phyloP scores from a whole-genome alignment of 2,888 invertebrate genomes.

The Chrysomela aeneicollis region DNA sequence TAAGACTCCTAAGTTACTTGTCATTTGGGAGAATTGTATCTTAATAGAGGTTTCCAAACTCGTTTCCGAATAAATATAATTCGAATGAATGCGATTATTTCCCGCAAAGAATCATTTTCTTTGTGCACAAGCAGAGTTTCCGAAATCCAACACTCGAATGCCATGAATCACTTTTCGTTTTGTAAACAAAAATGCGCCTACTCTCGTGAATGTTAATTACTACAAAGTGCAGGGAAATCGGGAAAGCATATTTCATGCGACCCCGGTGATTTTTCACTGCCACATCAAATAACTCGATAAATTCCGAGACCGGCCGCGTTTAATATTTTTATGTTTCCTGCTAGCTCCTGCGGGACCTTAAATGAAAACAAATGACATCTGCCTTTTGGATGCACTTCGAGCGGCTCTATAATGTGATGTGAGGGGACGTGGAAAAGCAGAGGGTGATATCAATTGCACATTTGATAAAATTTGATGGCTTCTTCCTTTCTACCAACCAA shows the following conservation, averaged over 20 bases:
- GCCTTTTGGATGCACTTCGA: conserved; percentile 23
- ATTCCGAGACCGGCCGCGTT: conserved; percentile 36
- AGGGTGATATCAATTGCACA: background rate
- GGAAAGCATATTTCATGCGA: conserved; percentile 35
- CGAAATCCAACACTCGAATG: background rate
- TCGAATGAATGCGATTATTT: no score
- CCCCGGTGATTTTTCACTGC: conserved; percentile 38
- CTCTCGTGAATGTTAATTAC: conserved; percentile 30
- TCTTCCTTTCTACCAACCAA: no score
- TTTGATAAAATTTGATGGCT: background rate
- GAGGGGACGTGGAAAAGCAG: background rate
- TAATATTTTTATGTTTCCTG: conserved; percentile 48
- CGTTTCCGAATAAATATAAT: no score
- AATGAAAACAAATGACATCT: conserved; percentile 55
- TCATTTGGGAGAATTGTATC: no score
- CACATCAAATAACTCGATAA: conserved; percentile 43
- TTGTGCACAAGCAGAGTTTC: background rate
- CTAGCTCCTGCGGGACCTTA: conserved; percentile 50
- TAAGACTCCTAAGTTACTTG: no score
- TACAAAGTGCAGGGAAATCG: conserved; percentile 35
- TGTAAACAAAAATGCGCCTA: background rate
- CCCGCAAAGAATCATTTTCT: no score
- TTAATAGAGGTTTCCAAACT: no score
- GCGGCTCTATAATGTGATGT: conserved; percentile 14
- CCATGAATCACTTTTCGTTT: background rate